Conservation (phyloP, 2,113 vertebrate species). For the Geococcyx californianus region DNA sequence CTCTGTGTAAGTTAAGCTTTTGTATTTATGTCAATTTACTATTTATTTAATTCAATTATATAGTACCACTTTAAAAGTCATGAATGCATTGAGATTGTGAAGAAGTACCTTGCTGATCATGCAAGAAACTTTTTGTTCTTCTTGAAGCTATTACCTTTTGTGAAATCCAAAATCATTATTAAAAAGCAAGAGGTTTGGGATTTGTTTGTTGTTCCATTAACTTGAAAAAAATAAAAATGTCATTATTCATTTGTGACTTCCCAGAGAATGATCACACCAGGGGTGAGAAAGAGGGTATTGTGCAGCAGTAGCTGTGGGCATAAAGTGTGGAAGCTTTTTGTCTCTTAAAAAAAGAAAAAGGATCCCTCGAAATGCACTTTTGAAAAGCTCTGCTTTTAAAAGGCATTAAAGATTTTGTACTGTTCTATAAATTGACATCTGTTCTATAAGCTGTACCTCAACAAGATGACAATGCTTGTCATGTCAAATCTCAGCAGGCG, state of each 20-base stretch:
- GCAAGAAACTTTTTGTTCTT: neutral
- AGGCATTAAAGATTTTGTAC: conserved; percentile 66
- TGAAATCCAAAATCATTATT: conserved; percentile 64
- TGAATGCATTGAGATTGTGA: neutral
- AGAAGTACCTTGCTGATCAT: neutral
- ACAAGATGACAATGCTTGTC: conserved; percentile 75
- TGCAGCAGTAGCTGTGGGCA: neutral
- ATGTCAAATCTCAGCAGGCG: conserved; percentile 80
- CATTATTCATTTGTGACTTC: neutral
- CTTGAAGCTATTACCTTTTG: neutral
- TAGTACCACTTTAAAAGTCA: neutral
- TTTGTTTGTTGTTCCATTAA: conserved; percentile 22
- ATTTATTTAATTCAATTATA: neutral
- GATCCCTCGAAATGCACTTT: conserved; percentile 62
- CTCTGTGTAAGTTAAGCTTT: neutral
- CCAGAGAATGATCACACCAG: neutral
- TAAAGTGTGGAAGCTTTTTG: conserved; percentile 16
- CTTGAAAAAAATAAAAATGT: neutral
- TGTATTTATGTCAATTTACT: neutral
- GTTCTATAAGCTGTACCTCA: conserved; percentile 59
- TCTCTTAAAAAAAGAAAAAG: neutral
- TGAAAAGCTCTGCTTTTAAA: conserved; percentile 55
- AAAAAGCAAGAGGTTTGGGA: neutral
- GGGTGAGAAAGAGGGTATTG: neutral
- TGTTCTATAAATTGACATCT: conserved; percentile 70